Evolutionary conservation across 1,140 invertebrate species (phyloP).

Genomic region (Drosophila nebulosa): DNA sequence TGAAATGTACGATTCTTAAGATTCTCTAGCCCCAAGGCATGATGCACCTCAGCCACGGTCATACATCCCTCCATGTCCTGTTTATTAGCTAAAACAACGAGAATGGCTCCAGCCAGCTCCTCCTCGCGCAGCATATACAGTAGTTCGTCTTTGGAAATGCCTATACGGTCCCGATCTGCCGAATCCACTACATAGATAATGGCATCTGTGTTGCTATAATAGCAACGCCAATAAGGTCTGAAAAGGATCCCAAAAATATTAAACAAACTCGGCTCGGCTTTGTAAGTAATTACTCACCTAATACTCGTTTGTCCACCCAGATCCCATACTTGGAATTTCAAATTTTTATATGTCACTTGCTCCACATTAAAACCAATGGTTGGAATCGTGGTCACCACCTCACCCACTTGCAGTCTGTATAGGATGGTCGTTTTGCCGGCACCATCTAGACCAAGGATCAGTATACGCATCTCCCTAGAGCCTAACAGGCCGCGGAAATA

Average conservation of each 20-base stretch:
- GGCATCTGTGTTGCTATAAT: constrained; percentile 99
- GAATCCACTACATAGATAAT: constrained; percentile 99
- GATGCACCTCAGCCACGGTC: constrained; percentile 97
- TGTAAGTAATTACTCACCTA: constrained; percentile 55
- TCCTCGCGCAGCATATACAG: constrained; percentile 98
- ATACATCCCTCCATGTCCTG: constrained; percentile 99
- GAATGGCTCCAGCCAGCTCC: constrained; percentile 95
- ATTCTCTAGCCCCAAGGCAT: constrained; percentile 95
- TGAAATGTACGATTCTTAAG: constrained; percentile 99
- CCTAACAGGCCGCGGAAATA: constrained; percentile 97
- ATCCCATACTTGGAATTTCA: constrained; percentile 99
- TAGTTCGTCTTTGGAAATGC: constrained; percentile 99
- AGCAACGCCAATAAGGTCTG: constrained; percentile 99
- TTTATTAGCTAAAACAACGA: constrained; percentile 99
- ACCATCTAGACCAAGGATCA: constrained; percentile 98
- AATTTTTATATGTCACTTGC: constrained; percentile 97
- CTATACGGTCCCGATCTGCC: constrained; percentile 98
- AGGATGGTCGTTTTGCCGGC: constrained; percentile 99
- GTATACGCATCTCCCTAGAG: constrained; percentile 97
- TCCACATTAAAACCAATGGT: constrained; percentile 99
- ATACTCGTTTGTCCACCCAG: constrained; percentile 98
- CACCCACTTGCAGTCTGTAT: constrained; percentile 98
- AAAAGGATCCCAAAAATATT: background rate
- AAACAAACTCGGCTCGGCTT: background rate
- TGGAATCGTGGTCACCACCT: constrained; percentile 98